Conservation (phyloP, 35 echinoderm and acorn worm species). For the Apostichopus californicus region DNA sequence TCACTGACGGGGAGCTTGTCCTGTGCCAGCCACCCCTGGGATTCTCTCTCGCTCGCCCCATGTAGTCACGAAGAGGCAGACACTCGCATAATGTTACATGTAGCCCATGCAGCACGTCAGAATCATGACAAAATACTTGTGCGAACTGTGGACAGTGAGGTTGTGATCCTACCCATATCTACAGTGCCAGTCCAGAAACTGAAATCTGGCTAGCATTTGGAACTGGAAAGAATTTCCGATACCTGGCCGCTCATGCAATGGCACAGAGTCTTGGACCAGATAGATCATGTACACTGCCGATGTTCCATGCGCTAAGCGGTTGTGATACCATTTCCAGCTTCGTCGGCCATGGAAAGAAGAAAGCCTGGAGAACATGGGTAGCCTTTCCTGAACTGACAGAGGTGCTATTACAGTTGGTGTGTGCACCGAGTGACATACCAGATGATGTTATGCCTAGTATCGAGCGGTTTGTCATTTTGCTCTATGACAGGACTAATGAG, state of each 20-base stretch:
- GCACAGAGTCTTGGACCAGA: conserved; percentile 21
- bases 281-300: conserved; percentile 35
- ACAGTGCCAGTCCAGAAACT: not conserved
- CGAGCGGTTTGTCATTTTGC: conserved; percentile 59
- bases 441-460: conserved; percentile 28
- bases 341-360: conserved; percentile 58
- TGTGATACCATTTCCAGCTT: conserved; percentile 69
- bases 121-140: not conserved
- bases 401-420: not conserved
- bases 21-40: not conserved
- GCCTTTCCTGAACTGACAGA: conserved; percentile 53
- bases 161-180: not conserved
- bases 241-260: conserved; percentile 40
- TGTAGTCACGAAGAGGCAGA: not conserved
- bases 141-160: not conserved
- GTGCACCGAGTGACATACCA: conserved; percentile 34
- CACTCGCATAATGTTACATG: conserved; percentile 40
- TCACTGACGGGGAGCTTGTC: not conserved
- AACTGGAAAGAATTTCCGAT: conserved; percentile 5
- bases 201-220: not conserved
- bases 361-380: conserved; percentile 47
- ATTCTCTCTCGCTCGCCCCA: not conserved
- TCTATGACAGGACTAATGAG: conserved; percentile 52
- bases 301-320: conserved; percentile 58
- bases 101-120: not conserved